Base-by-base conservation (phyloP, 2,888 invertebrate species). In the Caenorhabditis sulstoni region DNA sequence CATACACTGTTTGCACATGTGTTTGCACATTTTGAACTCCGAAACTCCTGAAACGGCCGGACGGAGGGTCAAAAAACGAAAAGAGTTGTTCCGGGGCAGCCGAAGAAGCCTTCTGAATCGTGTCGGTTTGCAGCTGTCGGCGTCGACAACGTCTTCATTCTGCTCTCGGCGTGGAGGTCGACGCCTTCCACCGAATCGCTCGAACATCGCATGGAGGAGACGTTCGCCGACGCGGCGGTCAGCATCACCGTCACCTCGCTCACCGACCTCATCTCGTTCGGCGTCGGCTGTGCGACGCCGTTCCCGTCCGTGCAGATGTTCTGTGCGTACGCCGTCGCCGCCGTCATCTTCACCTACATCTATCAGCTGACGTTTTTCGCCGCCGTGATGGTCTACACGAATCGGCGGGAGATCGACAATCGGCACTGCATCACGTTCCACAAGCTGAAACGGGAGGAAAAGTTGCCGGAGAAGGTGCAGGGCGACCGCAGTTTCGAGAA, bases 341-440 rank as follows among this genome's bases (percentile, higher is more conserved):
- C 96, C 0, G 95, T 96, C 3, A 93, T 94, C 84, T 95, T 96
- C 90, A 95, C 95, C 12, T 96, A 95, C 91, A 91, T 96, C 61
- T 96, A 95, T 94, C 96, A 96, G 91, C 92, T 96, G 80, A 96
- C 96, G 39, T 96, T 96, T 92, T 96, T 96, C 91, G 94, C 95
- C 50, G 95, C 94, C 8, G 84, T 89, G 9, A 88, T 89, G 88
- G 86, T 86, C 12, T 82, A 82, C 50, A 89, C 87, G 12, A 85
- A 85, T 64, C 77, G 82, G 41, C 45, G 87, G 41, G 88, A 88
- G 64, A 47, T 85, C 41, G 62, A 68, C 64, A 85, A 85, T 58
- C 57, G 89, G 35, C 84, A 89, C 70, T 88, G 89, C 61, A 55
- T 90, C 16, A 87, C 87, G 0, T 88, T 89, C 78, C 79, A 75